Percentiles rank a stretch among this genome's conserved stretches.
phyloP scores from a whole-genome alignment of 2,888 invertebrate genomes.

The Corbicula japonica region DNA sequence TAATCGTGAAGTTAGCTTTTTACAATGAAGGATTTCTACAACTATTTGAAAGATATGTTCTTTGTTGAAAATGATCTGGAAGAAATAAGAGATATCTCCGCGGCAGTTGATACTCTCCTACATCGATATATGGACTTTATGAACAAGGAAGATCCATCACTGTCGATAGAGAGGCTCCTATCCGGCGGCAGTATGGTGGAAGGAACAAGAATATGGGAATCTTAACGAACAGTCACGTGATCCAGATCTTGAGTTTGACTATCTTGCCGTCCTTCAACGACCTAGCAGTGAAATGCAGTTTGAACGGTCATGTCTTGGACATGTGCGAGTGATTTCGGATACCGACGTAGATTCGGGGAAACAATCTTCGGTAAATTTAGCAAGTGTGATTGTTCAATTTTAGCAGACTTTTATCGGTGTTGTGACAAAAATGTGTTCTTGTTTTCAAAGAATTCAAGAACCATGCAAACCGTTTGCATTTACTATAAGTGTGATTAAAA shows the following conservation, averaged over 20 bases:
- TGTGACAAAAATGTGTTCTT: no score
- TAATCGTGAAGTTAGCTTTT: no score
- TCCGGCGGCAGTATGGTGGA: slow-evolving; percentile 4
- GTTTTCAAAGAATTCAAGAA: no score
- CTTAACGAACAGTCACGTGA: slow-evolving; percentile 3
- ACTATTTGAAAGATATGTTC: background rate
- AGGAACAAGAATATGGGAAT: slow-evolving; percentile 1
- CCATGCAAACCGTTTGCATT: no score
- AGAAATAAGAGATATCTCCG: background rate
- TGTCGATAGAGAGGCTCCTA: background rate
- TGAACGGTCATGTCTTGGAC: background rate
- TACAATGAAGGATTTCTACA: background rate
- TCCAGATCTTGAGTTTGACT: slow-evolving; percentile 9
- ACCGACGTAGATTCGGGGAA: slow-evolving; percentile 2
- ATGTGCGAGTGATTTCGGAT: slow-evolving; percentile 1
- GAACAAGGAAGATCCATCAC: background rate
- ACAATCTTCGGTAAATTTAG: background rate
- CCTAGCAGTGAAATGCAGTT: background rate
- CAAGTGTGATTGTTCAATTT: no score
- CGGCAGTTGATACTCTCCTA: background rate
- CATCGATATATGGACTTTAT: background rate
- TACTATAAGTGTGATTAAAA: no score
- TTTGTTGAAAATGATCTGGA: background rate
- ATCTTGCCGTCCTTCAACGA: slow-evolving; percentile 1
- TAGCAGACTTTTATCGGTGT: no score